Conservation (phyloP, 2,888 invertebrate species). For the Theretra japonica region DNA sequence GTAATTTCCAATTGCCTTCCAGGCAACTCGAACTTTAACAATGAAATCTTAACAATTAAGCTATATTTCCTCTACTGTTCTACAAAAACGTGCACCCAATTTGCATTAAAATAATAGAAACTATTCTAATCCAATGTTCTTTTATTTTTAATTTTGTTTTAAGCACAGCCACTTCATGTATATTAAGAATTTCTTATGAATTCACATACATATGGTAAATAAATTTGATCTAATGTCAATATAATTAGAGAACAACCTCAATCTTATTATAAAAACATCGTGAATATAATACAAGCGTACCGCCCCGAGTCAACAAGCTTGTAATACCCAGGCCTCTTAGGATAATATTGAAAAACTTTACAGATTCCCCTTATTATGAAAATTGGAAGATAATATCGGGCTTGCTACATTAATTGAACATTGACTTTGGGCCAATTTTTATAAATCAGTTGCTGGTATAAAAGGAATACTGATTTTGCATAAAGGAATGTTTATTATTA, state of each 20-base stretch:
- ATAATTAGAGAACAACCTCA: background rate
- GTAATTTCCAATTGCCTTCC: too few species aligned
- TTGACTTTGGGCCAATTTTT: background rate
- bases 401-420: background rate
- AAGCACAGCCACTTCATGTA: too few species aligned
- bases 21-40: too few species aligned
- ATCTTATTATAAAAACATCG: background rate
- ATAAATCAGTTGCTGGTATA: too few species aligned
- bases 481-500: background rate
- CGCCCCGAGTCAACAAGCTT: background rate
- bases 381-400: background rate
- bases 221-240: too few species aligned
- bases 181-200: too few species aligned
- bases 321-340: background rate
- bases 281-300: background rate
- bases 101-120: background rate
- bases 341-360: slow-evolving; percentile 8
- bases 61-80: too few species aligned
- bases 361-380: background rate
- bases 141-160: too few species aligned
- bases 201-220: too few species aligned
- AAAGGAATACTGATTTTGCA: too few species aligned
- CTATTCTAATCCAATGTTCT: too few species aligned
- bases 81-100: background rate
- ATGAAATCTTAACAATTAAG: too few species aligned